Base-by-base conservation (phyloP, 2,888 invertebrate genomes). In the Drosophila pseudotalamancana region DNA sequence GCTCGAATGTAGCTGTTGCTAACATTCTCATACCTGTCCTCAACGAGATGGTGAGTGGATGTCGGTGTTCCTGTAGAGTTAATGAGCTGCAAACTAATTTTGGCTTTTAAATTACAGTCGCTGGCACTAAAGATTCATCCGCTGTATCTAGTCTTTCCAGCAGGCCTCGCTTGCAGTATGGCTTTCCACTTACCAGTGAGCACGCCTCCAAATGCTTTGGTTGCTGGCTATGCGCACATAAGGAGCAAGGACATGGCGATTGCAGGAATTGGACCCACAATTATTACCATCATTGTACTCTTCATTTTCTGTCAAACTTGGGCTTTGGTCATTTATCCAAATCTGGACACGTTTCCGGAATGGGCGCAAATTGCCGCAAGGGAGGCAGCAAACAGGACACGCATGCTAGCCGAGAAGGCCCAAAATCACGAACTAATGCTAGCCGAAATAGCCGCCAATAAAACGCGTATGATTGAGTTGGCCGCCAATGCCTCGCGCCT, bases 131-230 rank as follows among this genome's bases (percentile, higher is more conserved):
- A 93, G 78, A 93, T 97, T 55, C 97, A 98, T 92, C 98, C 98
- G 0, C 92, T 98, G 59, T 97, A 96, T 91, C 92, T 98, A 90
- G 97, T 98, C 95, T 92, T 98, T 79, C 97, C 98, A 0, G 97
- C 97, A 0, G 94, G 97, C 0, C 92, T 98, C 19, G 95, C 97
- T 18, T 97, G 97, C 90, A 97, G 97, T 51, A 97, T 97, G 93
- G 97, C 96, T 6, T 97, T 98, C 93, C 97, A 97, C 93, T 93
- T 98, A 91, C 98, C 98, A 0, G 98, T 98, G 11, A 98, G 97
- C 43, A 98, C 98, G 0, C 98, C 98, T 2, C 98, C 98, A 12
- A 98, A 98, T 91, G 98, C 98, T 3, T 96, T 99, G 62, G 97
- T 96, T 0, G 96, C 96, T 16, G 96, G 96, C 0, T 96, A 96